Percentiles rank a stretch among this genome's conserved stretches.
Evolutionary conservation across 1,140 invertebrate genomes (phyloP).

Genomic region (Proales similis): DNA sequence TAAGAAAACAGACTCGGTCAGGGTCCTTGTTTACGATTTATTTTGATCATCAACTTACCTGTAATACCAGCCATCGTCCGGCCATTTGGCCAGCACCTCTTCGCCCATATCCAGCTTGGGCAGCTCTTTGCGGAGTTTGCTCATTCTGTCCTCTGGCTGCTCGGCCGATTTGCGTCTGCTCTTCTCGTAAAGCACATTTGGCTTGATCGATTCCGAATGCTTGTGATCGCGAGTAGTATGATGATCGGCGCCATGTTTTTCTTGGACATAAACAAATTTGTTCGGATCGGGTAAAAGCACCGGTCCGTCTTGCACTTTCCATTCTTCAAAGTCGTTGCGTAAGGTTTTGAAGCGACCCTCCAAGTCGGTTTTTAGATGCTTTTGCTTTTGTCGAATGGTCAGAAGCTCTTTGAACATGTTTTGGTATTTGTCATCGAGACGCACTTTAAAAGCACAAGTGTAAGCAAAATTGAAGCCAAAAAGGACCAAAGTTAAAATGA

Average conservation of each 20-base stretch:
- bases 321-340: slow-evolving; percentile 19
- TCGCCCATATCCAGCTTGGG: slow-evolving; percentile 39
- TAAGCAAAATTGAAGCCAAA: not conserved
- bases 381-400: slow-evolving; percentile 9
- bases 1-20: slow-evolving; percentile 19
- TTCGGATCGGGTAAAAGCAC: slow-evolving; percentile 24
- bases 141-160: not conserved
- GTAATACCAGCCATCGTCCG: slow-evolving; percentile 49
- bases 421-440: slow-evolving; percentile 25
- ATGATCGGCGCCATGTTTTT: slow-evolving; percentile 31
- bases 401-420: slow-evolving; percentile 23
- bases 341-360: slow-evolving; percentile 29
- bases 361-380: slow-evolving; percentile 12
- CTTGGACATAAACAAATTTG: slow-evolving; percentile 9
- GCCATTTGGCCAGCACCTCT: slow-evolving; percentile 46
- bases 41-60: slow-evolving; percentile 40
- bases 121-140: slow-evolving; percentile 27
- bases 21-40: too few species aligned
- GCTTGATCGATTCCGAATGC: too few species aligned
- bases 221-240: too few species aligned
- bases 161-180: slow-evolving; percentile 5
- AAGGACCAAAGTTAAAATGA: not conserved
- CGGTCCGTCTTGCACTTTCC: slow-evolving; percentile 29
- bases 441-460: not conserved
- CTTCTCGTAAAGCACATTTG: slow-evolving; percentile 36